Evolutionary conservation across 2,797 vertebrate species (phyloP).

Genomic region (Natrix natrix): DNA sequence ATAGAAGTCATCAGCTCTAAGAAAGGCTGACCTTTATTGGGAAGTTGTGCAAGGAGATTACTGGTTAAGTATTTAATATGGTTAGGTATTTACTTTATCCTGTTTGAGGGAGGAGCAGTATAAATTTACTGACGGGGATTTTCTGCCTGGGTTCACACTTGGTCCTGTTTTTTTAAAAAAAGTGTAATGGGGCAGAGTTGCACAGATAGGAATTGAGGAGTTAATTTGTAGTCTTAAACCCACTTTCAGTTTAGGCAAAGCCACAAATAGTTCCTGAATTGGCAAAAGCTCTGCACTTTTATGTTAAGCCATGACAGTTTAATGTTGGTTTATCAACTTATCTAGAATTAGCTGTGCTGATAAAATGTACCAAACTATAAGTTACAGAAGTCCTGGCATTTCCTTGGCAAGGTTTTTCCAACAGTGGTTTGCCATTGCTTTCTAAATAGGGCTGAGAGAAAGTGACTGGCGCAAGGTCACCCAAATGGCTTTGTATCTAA

Average conservation of each 20-base stretch:
- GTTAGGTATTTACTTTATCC: not conserved
- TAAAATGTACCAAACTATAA: not conserved
- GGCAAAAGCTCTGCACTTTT: not conserved
- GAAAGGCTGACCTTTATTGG: not conserved
- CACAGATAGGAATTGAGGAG: not conserved
- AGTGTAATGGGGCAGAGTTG: not conserved
- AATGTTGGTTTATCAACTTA: not conserved
- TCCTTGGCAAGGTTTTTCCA: not conserved
- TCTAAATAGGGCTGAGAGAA: not conserved
- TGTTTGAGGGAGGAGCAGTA: not conserved
- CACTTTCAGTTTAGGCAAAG: not conserved
- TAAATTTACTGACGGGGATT: not conserved
- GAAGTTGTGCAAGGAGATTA: not conserved
- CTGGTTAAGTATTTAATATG: not conserved
- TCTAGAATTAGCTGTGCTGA: not conserved
- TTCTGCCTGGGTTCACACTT: not conserved
- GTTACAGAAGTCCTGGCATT: not conserved
- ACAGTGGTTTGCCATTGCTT: not conserved
- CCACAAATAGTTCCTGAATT: not conserved
- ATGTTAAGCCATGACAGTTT: not conserved
- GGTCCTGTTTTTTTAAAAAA: not conserved
- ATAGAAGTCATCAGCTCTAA: not conserved
- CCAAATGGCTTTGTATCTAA: not conserved
- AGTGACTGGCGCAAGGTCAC: not conserved
- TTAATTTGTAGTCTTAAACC: not conserved